Conservation (phyloP, 2,797 vertebrate genomes). For the Lagodon rhomboides region DNA sequence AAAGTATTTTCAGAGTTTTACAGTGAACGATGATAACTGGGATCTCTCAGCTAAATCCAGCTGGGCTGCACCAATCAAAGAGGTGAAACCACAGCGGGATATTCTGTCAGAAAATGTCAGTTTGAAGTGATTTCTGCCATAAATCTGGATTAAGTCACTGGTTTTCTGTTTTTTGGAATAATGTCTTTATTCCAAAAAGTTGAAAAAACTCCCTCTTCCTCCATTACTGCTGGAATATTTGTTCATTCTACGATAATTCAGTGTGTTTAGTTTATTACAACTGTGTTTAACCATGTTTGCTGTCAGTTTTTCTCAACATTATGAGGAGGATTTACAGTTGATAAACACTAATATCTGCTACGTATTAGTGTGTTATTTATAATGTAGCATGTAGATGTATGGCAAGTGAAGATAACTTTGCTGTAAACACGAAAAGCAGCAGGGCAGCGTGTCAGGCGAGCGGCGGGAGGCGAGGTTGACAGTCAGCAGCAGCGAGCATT, state of each 20-base stretch:
- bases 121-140: slow-evolving; percentile 4
- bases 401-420: not conserved
- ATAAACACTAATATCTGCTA: not conserved
- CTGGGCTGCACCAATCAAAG: not conserved
- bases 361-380: not conserved
- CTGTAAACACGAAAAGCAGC: slow-evolving; percentile 15
- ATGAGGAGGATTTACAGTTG: not conserved
- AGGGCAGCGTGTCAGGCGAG: slow-evolving; percentile 48
- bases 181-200: not conserved
- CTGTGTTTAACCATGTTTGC: no score
- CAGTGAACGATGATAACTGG: not conserved
- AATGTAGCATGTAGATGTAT: not conserved
- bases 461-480: slow-evolving; percentile 20
- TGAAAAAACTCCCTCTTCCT: not conserved
- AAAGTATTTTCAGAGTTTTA: not conserved
- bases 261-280: not conserved
- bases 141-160: slow-evolving; percentile 14
- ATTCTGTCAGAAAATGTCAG: not conserved
- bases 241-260: not conserved
- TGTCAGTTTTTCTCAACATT: no score
- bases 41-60: not conserved
- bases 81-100: slow-evolving; percentile 3
- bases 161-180: not conserved
- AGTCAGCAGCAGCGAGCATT: slow-evolving; percentile 5
- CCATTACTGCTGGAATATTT: not conserved